Conservation (phyloP, 2,113 vertebrate species). For the Catharus minimus region DNA sequence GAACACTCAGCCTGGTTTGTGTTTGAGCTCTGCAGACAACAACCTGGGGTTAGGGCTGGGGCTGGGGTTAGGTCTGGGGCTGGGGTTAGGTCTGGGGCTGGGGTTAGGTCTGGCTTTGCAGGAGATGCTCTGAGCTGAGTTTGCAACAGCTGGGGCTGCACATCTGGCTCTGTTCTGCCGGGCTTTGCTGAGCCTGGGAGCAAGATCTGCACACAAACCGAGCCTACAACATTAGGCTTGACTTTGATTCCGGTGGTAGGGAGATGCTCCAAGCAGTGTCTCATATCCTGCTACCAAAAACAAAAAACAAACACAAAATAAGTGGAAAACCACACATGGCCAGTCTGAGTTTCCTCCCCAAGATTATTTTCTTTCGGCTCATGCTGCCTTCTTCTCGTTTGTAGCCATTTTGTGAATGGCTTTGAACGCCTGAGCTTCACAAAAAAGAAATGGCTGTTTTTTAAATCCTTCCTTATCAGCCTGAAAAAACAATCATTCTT, state of each 20-base stretch:
- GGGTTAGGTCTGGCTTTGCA: background rate
- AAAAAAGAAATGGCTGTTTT: background rate
- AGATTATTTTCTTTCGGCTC: background rate
- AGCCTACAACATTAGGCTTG: background rate
- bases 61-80: background rate
- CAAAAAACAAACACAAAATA: background rate
- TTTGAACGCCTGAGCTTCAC: background rate
- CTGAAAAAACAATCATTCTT: background rate
- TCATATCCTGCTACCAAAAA: background rate
- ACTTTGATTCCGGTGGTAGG: background rate
- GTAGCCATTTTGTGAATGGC: constrained; percentile 7
- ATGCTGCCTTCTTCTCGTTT: background rate
- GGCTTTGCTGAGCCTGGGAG: background rate
- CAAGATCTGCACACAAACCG: background rate
- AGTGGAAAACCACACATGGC: background rate
- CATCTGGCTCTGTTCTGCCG: background rate
- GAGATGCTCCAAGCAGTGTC: background rate
- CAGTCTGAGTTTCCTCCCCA: background rate
- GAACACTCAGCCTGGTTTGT: background rate
- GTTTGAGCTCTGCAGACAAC: background rate
- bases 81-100: too few species aligned
- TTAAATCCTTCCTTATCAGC: background rate
- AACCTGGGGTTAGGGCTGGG: background rate
- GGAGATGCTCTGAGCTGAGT: background rate
- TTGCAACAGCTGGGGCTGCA: background rate